These are phyloP conservation scores for Biston betularia DNA, from an alignment of 2,888 invertebrate genomes.

Conservation along the genomic window DNA sequence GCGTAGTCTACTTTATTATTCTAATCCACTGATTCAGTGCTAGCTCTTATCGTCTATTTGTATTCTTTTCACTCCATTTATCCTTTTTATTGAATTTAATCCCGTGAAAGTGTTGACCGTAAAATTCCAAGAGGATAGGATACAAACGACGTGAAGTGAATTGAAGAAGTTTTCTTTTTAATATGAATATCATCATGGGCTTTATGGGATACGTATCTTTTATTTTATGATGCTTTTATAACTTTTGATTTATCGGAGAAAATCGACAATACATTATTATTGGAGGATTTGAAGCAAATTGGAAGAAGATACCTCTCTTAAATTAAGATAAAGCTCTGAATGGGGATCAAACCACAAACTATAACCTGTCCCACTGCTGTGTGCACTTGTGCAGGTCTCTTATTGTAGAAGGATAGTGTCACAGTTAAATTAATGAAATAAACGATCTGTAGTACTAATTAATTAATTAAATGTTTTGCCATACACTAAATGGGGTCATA, in stretches of 20 bases:
- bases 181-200: conserved; percentile 22
- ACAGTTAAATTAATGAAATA: too few species aligned
- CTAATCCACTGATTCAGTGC: conserved; percentile 39
- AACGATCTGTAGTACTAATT: too few species aligned
- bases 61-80: conserved; percentile 62
- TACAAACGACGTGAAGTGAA: conserved; percentile 48
- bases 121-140: conserved; percentile 47
- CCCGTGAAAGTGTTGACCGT: conserved; percentile 45
- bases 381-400: too few species aligned
- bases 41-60: conserved; percentile 61
- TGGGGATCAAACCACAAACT: too few species aligned
- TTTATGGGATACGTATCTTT: conserved; percentile 10
- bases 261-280: conserved; percentile 8
- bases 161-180: conserved; percentile 37
- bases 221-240: conserved; percentile 28
- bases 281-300: too few species aligned
- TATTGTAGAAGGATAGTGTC: too few species aligned
- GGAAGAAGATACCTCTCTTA: too few species aligned
- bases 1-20: conserved; percentile 23
- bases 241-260: conserved; percentile 1
- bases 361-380: too few species aligned
- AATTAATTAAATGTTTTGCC: too few species aligned
- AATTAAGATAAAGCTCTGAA: too few species aligned
- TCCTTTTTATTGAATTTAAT: conserved; percentile 53
- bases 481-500: too few species aligned